Percentiles rank a stretch among this genome's conserved stretches.
phyloP scores from a whole-genome alignment of 2,888 invertebrate species.

The Griposia aprilina region DNA sequence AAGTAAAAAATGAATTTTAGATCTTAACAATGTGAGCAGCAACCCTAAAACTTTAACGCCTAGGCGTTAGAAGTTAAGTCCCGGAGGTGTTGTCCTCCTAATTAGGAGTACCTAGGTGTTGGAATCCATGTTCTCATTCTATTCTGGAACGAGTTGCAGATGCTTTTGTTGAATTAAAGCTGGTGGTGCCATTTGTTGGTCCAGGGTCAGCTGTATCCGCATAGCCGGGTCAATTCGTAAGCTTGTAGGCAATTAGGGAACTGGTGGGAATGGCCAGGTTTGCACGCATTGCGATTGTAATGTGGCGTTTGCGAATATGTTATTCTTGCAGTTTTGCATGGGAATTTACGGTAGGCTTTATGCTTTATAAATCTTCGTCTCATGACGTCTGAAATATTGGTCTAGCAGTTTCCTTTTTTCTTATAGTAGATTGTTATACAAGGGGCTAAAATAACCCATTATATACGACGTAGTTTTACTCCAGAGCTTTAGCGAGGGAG shows the following conservation, averaged over 20 bases:
- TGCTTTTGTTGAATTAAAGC: constrained; percentile 79
- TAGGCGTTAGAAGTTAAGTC: constrained; percentile 76
- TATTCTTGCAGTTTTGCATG: constrained; percentile 21
- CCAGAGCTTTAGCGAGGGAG: no score
- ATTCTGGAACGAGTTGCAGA: constrained; percentile 83
- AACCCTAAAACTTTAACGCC: constrained; percentile 79
- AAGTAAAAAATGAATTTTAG: neutral
- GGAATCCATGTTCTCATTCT: constrained; percentile 84
- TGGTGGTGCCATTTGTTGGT: constrained; percentile 60
- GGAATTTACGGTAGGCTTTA: neutral
- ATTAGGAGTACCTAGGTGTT: constrained; percentile 88
- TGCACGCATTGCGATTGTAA: constrained; percentile 46
- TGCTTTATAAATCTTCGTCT: neutral
- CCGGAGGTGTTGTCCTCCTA: constrained; percentile 85
- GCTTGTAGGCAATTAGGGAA: constrained; percentile 64
- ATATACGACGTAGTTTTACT: no score
- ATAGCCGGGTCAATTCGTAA: constrained; percentile 60
- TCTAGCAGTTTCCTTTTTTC: neutral
- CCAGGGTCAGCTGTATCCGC: constrained; percentile 62
- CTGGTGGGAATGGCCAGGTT: constrained; percentile 41
- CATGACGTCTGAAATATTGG: neutral
- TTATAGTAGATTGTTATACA: no score
- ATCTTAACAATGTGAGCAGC: constrained; percentile 24
- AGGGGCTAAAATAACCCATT: no score
- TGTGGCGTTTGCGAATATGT: constrained; percentile 40